phyloP scores from a whole-genome alignment of 2,888 invertebrate genomes.

The Pandemis cinnamomeana region DNA sequence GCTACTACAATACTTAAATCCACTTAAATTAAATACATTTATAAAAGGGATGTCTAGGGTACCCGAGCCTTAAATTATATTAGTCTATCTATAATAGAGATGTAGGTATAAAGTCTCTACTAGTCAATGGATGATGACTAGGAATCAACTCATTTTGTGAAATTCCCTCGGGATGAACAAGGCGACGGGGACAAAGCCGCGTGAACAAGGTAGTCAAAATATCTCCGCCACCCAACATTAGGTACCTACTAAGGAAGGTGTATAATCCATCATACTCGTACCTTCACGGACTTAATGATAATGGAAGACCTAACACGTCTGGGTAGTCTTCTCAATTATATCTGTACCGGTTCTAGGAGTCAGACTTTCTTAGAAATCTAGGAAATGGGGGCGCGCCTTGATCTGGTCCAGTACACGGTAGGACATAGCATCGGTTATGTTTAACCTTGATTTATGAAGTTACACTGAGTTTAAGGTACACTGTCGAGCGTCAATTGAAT shows the following conservation, averaged over 20 bases:
- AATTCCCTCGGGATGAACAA: too few relatives aligned
- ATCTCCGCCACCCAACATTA: background rate
- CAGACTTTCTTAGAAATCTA: constrained; percentile 39
- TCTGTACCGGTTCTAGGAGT: constrained; percentile 17
- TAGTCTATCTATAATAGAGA: too few relatives aligned
- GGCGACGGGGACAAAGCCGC: too few relatives aligned
- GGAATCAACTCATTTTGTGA: too few relatives aligned
- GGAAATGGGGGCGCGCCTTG: constrained; percentile 25
- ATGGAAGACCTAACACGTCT: background rate
- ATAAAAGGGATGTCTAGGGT: too few relatives aligned
- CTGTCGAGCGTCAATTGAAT: background rate
- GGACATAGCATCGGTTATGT: background rate
- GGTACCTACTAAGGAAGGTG: background rate
- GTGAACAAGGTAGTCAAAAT: too few relatives aligned
- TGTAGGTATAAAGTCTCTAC: too few relatives aligned
- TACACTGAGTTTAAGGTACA: background rate
- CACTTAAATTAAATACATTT: too few relatives aligned
- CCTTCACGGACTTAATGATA: background rate
- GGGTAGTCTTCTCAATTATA: constrained; percentile 7
- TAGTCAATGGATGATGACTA: too few relatives aligned
- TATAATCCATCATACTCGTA: background rate
- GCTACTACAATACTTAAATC: too few relatives aligned
- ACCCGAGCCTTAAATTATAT: too few relatives aligned
- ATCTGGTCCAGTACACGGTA: constrained; percentile 8
- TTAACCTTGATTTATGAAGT: background rate